phyloP scores from a whole-genome alignment of 2,888 invertebrate genomes.

The Amblyjoppa proteus region DNA sequence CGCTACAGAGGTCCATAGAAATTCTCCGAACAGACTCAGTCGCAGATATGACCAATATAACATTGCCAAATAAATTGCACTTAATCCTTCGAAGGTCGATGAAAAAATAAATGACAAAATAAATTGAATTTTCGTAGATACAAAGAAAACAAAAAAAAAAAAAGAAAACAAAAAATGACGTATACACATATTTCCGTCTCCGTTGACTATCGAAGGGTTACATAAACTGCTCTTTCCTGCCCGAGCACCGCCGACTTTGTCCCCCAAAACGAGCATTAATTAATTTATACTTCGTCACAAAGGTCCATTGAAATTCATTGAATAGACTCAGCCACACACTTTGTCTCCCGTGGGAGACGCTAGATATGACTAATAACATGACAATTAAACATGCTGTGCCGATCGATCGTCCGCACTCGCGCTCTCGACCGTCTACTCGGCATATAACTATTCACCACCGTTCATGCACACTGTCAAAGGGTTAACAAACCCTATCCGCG shows the following conservation, averaged over 20 bases:
- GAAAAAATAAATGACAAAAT: not conserved
- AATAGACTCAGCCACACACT: constrained; percentile 46
- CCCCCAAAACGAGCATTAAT: not conserved
- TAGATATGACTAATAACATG: constrained; percentile 59
- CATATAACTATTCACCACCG: constrained; percentile 59
- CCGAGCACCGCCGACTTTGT: not conserved
- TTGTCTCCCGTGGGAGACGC: not conserved
- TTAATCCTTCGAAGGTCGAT: not conserved
- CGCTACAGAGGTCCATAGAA: constrained; percentile 17
- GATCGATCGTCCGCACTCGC: constrained; percentile 73
- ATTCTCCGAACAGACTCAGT: constrained; percentile 45
- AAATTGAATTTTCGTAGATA: not conserved
- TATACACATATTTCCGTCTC: not conserved
- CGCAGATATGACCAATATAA: constrained; percentile 55
- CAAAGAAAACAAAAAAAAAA: not conserved
- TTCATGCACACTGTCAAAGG: constrained; percentile 69
- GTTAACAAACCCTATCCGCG: constrained; percentile 75
- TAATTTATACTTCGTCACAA: constrained; percentile 5
- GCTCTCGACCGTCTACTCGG: constrained; percentile 53
- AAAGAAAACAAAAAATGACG: too few species aligned
- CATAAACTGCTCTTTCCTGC: not conserved
- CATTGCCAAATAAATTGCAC: constrained; percentile 6
- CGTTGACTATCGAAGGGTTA: not conserved
- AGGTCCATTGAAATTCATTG: constrained; percentile 42
- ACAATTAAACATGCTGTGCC: constrained; percentile 72